Evolutionary conservation across 2,797 vertebrate species (phyloP).

Genomic region (Sebastes minor): DNA sequence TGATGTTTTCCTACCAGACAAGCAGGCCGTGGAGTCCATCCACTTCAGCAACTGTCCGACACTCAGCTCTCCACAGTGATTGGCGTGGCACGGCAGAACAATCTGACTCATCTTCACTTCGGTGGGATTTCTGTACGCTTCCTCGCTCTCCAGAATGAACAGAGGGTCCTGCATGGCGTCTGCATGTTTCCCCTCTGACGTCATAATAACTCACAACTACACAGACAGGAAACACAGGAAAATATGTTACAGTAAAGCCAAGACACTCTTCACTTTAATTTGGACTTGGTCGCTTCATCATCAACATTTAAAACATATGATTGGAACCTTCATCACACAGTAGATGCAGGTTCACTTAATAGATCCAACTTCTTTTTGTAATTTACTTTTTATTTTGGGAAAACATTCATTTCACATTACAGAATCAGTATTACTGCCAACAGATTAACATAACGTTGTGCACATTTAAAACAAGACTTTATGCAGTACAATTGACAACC

Average conservation of each 20-base stretch:
- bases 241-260: neutral
- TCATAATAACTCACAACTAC: constrained; percentile 68
- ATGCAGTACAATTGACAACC: too few relatives aligned
- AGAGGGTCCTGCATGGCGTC: constrained; percentile 42
- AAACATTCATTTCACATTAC: too few relatives aligned
- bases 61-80: constrained; percentile 91
- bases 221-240: neutral
- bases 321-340: too few relatives aligned
- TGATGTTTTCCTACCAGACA: constrained; percentile 84
- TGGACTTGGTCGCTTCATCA: neutral
- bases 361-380: too few relatives aligned
- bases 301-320: too few relatives aligned
- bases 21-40: constrained; percentile 96
- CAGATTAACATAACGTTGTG: too few relatives aligned
- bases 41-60: constrained; percentile 95
- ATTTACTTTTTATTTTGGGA: too few relatives aligned
- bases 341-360: too few relatives aligned
- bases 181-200: constrained; percentile 44
- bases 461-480: too few relatives aligned
- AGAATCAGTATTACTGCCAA: too few relatives aligned
- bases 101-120: constrained; percentile 98
- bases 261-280: neutral
- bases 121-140: constrained; percentile 85
- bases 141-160: constrained; percentile 72
- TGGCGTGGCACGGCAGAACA: constrained; percentile 94